phyloP scores from a whole-genome alignment of 2,888 invertebrate genomes.

The Leptinotarsa tumamoca region DNA sequence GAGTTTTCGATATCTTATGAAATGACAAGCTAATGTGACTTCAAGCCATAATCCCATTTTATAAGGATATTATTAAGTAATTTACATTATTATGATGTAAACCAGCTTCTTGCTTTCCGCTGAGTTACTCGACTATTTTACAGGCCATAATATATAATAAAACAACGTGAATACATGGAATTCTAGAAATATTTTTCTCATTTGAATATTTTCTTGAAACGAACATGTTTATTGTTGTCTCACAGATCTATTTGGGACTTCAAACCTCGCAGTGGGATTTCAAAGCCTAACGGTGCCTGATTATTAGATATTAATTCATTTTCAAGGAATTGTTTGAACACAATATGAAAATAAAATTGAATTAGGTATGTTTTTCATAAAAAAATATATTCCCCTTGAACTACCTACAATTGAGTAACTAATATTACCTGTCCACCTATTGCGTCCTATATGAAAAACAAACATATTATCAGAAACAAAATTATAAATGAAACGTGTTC shows the following conservation, averaged over 20 bases:
- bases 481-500: no score
- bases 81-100: conserved; percentile 47
- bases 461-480: no score
- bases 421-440: no score
- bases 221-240: neutral
- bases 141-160: conserved; percentile 31
- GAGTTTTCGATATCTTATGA: conserved; percentile 28
- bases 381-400: no score
- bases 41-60: conserved; percentile 43
- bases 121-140: conserved; percentile 28
- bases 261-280: conserved; percentile 22
- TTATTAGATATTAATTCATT: no score
- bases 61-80: conserved; percentile 48
- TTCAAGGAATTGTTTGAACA: no score
- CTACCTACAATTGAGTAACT: no score
- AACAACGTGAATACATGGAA: conserved; percentile 30
- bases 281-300: neutral
- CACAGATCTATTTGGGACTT: neutral
- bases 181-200: conserved; percentile 17
- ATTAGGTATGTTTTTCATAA: no score
- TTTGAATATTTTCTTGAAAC: neutral
- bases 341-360: no score
- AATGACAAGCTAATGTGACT: conserved; percentile 46
- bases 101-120: conserved; percentile 39
- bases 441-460: no score